These are phyloP conservation scores for Bombus waltoni DNA, from an alignment of 1,140 invertebrate genomes.

Conservation along the genomic window DNA sequence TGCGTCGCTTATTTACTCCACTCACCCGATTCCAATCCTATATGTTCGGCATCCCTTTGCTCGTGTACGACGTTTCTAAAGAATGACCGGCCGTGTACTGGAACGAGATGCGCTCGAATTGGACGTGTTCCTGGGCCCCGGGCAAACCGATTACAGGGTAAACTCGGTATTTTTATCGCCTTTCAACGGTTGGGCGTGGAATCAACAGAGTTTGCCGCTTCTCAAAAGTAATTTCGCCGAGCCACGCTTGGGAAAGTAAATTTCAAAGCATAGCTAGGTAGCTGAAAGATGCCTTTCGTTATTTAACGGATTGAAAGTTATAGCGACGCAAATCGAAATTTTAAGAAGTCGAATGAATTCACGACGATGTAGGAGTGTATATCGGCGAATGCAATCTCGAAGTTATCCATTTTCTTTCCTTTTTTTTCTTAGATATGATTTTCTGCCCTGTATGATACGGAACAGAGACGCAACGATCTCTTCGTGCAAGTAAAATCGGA, in stretches of 20 bases:
- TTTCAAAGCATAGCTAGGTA: not conserved
- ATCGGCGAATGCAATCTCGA: too few relatives aligned
- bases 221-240: not conserved
- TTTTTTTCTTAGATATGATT: not conserved
- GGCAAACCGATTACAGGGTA: not conserved
- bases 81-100: not conserved
- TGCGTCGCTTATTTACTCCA: constrained; percentile 12
- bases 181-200: not conserved
- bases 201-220: not conserved
- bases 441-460: not conserved
- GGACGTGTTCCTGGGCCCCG: not conserved
- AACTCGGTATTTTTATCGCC: constrained; percentile 11
- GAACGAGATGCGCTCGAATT: not conserved
- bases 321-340: too few relatives aligned
- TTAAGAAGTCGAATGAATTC: not conserved
- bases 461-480: not conserved
- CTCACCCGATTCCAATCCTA: not conserved
- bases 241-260: not conserved
- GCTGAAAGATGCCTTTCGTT: not conserved
- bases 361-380: not conserved
- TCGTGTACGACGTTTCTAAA: not conserved
- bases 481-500: not conserved
- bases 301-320: too few relatives aligned
- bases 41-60: constrained; percentile 2
- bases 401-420: too few relatives aligned